Conservation (phyloP, 2,888 invertebrate species). For the Candidula unifasciata region DNA sequence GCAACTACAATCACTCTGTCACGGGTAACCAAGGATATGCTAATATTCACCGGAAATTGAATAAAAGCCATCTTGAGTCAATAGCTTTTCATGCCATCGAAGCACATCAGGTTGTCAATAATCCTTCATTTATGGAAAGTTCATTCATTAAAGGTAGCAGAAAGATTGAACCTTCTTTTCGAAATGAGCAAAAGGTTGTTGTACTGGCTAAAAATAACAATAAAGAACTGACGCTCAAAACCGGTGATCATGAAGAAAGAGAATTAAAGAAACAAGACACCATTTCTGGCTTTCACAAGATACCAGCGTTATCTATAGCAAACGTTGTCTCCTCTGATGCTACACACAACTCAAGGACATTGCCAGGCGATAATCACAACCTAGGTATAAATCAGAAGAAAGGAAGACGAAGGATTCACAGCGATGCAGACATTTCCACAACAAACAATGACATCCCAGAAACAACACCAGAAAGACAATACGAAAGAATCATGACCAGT, state of each 20-base stretch:
- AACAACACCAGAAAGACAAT: not conserved
- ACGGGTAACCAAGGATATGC: not conserved
- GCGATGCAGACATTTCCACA: constrained; percentile 24
- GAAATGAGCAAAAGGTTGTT: not conserved
- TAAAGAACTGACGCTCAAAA: too few species aligned
- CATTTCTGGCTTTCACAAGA: not conserved
- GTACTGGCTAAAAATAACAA: too few species aligned
- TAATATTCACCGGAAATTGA: not conserved
- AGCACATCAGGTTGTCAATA: not conserved
- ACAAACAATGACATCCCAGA: not conserved
- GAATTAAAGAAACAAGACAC: not conserved
- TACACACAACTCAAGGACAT: not conserved
- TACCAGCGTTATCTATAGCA: not conserved
- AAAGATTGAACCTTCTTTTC: not conserved
- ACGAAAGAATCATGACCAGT: not conserved
- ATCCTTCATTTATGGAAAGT: not conserved
- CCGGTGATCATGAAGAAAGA: not conserved
- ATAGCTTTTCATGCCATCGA: not conserved
- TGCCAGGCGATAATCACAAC: not conserved
- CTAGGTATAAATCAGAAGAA: not conserved
- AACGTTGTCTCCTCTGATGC: not conserved
- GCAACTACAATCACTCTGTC: not conserved
- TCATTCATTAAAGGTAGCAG: not conserved
- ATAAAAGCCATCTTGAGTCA: not conserved
- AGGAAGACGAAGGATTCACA: constrained; percentile 30